These are phyloP conservation scores for Psittacula derbiana DNA, from an alignment of 2,797 vertebrate genomes.

Conservation along the genomic window DNA sequence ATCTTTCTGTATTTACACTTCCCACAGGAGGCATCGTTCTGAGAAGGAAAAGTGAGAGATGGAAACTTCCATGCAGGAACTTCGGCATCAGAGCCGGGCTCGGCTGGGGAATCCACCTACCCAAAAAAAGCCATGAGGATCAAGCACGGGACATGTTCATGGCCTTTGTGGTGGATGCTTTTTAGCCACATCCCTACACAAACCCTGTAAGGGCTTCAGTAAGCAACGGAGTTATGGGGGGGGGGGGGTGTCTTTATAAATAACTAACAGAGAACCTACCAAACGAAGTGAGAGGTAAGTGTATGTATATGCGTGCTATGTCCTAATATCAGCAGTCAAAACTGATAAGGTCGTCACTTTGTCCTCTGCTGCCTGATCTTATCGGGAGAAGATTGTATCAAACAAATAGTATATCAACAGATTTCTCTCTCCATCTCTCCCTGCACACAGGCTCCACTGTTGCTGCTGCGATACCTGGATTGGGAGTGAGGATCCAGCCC, in stretches of 20 bases:
- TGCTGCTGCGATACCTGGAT: slow-evolving; percentile 1
- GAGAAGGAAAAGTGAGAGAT: slow-evolving; percentile 56
- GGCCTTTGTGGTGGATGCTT: not conserved
- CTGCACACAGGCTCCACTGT: rapidly evolving
- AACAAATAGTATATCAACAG: slow-evolving; percentile 75
- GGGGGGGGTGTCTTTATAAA: rapidly evolving
- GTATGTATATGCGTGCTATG: not conserved
- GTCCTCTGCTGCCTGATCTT: slow-evolving; percentile 63
- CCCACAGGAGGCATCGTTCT: slow-evolving; percentile 80
- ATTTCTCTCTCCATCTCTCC: not conserved
- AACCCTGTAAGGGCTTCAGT: not conserved
- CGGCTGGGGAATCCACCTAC: not conserved
- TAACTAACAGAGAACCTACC: not conserved
- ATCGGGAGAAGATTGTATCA: slow-evolving; percentile 62
- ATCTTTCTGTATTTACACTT: slow-evolving; percentile 82
- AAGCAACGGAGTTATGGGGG: not conserved
- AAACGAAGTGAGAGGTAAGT: not conserved
- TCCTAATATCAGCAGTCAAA: not conserved
- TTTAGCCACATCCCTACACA: not conserved
- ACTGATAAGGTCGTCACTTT: slow-evolving; percentile 40
- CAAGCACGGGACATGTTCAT: rapidly evolving
- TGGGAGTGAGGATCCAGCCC: slow-evolving; percentile 31
- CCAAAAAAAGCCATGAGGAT: rapidly evolving
- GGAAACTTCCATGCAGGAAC: slow-evolving; percentile 34
- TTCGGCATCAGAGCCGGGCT: not conserved